phyloP scores from a whole-genome alignment of 2,113 vertebrate species.

The Malurus alboscapulatus region DNA sequence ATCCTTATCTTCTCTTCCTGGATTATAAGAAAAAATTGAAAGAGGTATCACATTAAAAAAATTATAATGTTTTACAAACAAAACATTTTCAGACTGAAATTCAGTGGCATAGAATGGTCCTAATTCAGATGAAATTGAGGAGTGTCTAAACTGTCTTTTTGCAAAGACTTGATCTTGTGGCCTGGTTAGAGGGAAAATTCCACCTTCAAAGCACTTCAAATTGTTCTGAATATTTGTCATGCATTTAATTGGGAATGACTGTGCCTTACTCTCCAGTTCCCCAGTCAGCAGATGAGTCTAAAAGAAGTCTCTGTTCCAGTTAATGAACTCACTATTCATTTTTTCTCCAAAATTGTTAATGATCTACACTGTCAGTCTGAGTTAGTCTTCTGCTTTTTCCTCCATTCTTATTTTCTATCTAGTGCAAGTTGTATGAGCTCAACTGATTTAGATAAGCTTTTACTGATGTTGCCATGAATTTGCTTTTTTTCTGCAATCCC shows the following conservation, averaged over 20 bases:
- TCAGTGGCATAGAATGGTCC: neutral
- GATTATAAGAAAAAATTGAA: neutral
- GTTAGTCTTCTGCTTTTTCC: neutral
- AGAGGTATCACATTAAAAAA: neutral
- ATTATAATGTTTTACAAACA: neutral
- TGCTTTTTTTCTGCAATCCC: neutral
- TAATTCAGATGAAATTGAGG: neutral
- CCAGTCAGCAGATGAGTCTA: neutral
- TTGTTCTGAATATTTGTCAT: neutral
- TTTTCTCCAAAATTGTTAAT: neutral
- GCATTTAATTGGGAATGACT: neutral
- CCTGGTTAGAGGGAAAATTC: neutral
- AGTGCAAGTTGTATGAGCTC: neutral
- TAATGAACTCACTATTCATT: neutral
- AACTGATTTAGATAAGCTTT: neutral
- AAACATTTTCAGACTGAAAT: neutral
- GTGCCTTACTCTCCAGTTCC: neutral
- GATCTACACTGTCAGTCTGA: neutral
- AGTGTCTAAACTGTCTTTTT: neutral
- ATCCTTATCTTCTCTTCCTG: neutral
- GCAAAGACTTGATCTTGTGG: neutral
- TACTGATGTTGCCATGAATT: neutral
- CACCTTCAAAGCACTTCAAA: neutral
- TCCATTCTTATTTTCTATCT: neutral
- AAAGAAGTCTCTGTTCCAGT: neutral